Evolutionary conservation across 2,888 invertebrate species (phyloP).

Genomic region (Tipula helvola): DNA sequence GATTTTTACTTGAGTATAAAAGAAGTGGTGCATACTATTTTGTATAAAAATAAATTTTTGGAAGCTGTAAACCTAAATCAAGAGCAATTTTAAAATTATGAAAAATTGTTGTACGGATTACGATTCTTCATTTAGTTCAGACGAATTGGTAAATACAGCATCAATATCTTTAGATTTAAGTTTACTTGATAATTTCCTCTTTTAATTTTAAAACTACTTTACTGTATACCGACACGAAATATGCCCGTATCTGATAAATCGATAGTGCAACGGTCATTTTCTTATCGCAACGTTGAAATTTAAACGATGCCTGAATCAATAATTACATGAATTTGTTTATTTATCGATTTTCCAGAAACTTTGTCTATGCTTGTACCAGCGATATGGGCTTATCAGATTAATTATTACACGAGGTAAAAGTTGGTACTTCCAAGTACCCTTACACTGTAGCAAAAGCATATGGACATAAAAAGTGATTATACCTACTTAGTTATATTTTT

Average conservation of each 20-base stretch:
- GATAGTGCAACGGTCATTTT: neutral
- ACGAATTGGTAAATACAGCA: neutral
- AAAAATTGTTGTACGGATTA: neutral
- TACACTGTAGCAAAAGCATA: neutral
- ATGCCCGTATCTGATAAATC: neutral
- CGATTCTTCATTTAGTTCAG: conserved; percentile 4
- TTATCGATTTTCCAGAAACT: neutral
- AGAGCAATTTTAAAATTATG: neutral
- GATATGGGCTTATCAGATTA: neutral
- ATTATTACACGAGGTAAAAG: neutral
- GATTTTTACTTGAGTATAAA: neutral
- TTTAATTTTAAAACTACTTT: neutral
- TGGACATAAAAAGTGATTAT: neutral
- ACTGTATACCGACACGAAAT: neutral
- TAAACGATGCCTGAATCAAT: neutral
- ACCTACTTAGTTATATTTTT: no score
- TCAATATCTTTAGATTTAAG: neutral
- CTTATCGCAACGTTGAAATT: neutral
- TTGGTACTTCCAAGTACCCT: neutral
- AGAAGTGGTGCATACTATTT: neutral
- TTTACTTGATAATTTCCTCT: neutral
- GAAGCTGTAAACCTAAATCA: neutral
- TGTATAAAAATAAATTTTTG: neutral
- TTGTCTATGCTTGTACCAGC: neutral
- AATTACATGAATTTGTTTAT: neutral